Evolutionary conservation across 1,140 invertebrate species (phyloP).

Genomic region (Drepana arcuata): DNA sequence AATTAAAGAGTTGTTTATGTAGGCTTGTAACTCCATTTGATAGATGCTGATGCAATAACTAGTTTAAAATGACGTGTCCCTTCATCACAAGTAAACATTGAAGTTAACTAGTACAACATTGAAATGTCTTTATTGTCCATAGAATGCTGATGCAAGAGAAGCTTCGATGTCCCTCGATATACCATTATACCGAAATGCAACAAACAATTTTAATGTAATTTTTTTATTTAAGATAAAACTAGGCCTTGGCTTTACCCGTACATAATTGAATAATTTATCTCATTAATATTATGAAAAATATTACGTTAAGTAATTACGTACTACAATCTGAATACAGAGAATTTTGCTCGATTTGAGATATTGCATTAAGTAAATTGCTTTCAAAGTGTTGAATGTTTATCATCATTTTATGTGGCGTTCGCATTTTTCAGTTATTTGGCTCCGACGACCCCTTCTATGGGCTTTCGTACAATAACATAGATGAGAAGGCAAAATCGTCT

Average conservation of each 20-base stretch:
- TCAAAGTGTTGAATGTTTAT: constrained; percentile 3
- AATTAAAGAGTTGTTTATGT: no score
- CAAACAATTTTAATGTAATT: constrained; percentile 37
- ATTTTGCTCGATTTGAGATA: no score
- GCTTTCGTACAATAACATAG: constrained; percentile 45
- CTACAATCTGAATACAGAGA: no score
- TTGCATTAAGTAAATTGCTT: no score
- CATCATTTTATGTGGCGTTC: constrained; percentile 5
- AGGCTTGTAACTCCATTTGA: no score
- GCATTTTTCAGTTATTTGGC: constrained; percentile 57
- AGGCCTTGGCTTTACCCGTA: no score
- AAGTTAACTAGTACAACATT: constrained; percentile 2
- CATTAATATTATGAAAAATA: no score
- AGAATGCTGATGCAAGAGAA: constrained; percentile 31
- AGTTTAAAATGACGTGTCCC: no score
- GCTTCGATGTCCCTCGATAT: constrained; percentile 31
- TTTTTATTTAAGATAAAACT: constrained; percentile 11
- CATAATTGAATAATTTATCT: no score
- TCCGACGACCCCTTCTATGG: constrained; percentile 69
- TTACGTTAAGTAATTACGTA: no score
- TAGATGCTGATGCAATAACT: no score
- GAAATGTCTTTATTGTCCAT: constrained; percentile 32
- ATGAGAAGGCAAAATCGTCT: constrained; percentile 38
- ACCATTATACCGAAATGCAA: constrained; percentile 23
- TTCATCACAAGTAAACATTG: no score